Percentiles rank a stretch among this genome's conserved stretches.
These are phyloP conservation scores for Pomacea canaliculata DNA, from an alignment of 2,888 invertebrate genomes.

Conservation along the genomic window DNA sequence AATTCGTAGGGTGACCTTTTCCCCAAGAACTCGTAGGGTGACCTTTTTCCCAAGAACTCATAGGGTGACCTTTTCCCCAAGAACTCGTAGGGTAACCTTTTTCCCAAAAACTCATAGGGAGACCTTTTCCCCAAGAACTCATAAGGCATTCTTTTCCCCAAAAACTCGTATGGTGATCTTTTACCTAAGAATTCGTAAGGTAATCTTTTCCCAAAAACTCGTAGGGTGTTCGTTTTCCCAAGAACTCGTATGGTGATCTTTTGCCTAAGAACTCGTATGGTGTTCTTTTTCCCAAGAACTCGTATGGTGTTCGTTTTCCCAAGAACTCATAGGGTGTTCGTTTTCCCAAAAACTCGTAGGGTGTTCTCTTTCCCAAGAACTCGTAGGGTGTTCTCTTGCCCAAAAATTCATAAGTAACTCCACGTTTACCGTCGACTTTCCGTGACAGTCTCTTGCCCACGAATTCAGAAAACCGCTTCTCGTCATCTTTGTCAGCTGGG, in stretches of 20 bases:
- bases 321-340: constrained; percentile 13
- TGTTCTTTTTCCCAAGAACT: constrained; percentile 2
- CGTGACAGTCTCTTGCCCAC: too few species aligned
- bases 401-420: too few species aligned
- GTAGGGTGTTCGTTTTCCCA: constrained; percentile 19
- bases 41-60: constrained; percentile 19
- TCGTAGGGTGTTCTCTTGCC: too few species aligned
- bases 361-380: constrained; percentile 36
- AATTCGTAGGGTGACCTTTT: constrained; percentile 16
- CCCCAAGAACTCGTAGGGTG: constrained; percentile 2
- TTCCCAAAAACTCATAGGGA: constrained; percentile 8
- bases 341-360: constrained; percentile 18
- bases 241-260: constrained; percentile 2
- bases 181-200: neutral
- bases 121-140: constrained; percentile 1
- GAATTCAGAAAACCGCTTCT: constrained; percentile 43
- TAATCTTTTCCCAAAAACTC: constrained; percentile 15
- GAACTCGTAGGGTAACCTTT: constrained; percentile 15
- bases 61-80: constrained; percentile 14
- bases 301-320: constrained; percentile 16
- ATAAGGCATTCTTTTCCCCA: constrained; percentile 8
- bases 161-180: constrained; percentile 3
- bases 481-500: constrained; percentile 24
- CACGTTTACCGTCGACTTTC: too few species aligned
- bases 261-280: constrained; percentile 20